These are phyloP conservation scores for Pogonomyrmex barbatus DNA, from an alignment of 1,140 invertebrate species.

Conservation along the genomic window DNA sequence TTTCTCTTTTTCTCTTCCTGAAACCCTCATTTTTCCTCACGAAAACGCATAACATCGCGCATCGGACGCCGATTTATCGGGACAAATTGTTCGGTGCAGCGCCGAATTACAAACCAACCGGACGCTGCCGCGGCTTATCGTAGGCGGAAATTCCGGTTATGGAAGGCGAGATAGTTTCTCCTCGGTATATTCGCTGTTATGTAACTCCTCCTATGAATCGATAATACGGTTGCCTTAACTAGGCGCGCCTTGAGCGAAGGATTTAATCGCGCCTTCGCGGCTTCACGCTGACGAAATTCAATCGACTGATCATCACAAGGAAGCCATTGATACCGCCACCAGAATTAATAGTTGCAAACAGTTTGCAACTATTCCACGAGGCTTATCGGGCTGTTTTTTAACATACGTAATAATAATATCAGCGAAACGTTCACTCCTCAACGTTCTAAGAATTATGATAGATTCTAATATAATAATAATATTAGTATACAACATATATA, in stretches of 20 bases:
- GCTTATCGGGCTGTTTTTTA: neutral
- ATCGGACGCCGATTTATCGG: conserved; percentile 60
- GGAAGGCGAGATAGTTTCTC: conserved; percentile 62
- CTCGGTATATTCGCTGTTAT: conserved; percentile 45
- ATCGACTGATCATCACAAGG: conserved; percentile 8
- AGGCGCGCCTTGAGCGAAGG: conserved; percentile 49
- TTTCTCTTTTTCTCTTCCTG: neutral
- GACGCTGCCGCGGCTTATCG: conserved; percentile 56
- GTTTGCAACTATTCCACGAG: neutral
- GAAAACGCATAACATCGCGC: conserved; percentile 18
- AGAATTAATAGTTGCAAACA: neutral
- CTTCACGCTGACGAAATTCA: conserved; percentile 41
- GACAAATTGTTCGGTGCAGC: conserved; percentile 65
- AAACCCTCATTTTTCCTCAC: neutral
- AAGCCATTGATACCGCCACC: neutral
- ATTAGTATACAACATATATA: neutral
- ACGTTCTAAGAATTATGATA: neutral
- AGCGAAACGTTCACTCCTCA: neutral
- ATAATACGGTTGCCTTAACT: conserved; percentile 72
- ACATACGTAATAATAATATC: neutral
- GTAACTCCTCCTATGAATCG: conserved; percentile 72
- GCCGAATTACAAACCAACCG: conserved; percentile 64
- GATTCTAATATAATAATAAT: too few species aligned
- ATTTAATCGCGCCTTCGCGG: conserved; percentile 50
- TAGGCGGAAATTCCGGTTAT: conserved; percentile 71